Conservation (phyloP, 2,888 invertebrate genomes). For the Cosmorhoe ocellata region DNA sequence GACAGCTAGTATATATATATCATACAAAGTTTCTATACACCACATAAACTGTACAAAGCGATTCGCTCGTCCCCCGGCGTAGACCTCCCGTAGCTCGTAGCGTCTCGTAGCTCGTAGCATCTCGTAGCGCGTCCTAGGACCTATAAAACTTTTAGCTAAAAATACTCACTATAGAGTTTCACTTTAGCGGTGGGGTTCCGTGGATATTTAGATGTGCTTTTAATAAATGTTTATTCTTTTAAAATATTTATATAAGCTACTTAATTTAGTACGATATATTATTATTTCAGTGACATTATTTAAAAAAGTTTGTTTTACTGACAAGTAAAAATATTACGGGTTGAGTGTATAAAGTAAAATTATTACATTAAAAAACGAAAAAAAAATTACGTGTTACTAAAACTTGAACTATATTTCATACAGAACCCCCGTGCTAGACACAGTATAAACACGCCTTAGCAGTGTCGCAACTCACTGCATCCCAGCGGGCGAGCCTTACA, state of each 20-base stretch:
- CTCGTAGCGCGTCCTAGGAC: constrained; percentile 41
- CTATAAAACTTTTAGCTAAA: constrained; percentile 52
- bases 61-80: constrained; percentile 8
- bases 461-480: no score
- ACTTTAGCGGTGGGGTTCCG: constrained; percentile 27
- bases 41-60: constrained; percentile 9
- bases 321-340: no score
- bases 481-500: not conserved
- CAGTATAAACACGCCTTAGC: not conserved
- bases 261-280: no score
- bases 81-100: constrained; percentile 1
- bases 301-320: no score
- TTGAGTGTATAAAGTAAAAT: no score
- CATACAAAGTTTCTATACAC: no score
- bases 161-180: constrained; percentile 50
- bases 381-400: no score
- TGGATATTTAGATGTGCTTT: not conserved
- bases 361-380: no score
- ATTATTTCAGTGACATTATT: no score
- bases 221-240: no score
- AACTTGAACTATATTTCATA: not conserved
- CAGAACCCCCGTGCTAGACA: not conserved
- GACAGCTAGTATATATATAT: no score
- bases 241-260: no score
- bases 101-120: constrained; percentile 14